Evolutionary conservation across 2,888 invertebrate species (phyloP).

Genomic region (Oasisia sp.): DNA sequence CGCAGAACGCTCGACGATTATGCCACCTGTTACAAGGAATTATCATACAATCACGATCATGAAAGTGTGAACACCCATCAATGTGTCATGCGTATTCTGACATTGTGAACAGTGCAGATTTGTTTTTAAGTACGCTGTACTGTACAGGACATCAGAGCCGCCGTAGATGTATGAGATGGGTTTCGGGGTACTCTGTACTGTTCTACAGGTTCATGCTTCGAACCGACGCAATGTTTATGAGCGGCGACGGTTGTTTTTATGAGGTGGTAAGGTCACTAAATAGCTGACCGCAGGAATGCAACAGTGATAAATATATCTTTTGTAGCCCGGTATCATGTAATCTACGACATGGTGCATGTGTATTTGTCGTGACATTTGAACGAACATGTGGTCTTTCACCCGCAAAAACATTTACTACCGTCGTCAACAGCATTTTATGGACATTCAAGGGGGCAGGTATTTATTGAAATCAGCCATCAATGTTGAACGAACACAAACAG

Average conservation of each 20-base stretch:
- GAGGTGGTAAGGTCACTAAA: neutral
- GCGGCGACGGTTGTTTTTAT: neutral
- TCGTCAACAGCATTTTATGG: neutral
- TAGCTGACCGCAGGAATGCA: neutral
- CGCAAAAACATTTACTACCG: neutral
- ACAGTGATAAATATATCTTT: neutral
- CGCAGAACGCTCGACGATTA: neutral
- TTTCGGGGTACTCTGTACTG: neutral
- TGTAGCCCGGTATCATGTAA: neutral
- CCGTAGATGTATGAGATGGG: neutral
- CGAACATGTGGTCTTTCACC: neutral
- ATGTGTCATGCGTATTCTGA: neutral
- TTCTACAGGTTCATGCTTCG: neutral
- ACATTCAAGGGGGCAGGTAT: neutral
- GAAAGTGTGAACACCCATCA: neutral
- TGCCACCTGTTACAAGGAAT: neutral
- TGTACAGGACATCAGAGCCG: neutral
- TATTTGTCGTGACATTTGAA: neutral
- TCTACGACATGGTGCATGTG: neutral
- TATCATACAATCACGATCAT: neutral
- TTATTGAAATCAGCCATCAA: neutral
- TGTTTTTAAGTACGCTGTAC: neutral
- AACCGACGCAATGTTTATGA: neutral
- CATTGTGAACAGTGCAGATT: neutral
- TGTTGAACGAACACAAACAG: too few species aligned